Conservation (phyloP, 1,140 invertebrate genomes). For the Tetramorium simillimum region DNA sequence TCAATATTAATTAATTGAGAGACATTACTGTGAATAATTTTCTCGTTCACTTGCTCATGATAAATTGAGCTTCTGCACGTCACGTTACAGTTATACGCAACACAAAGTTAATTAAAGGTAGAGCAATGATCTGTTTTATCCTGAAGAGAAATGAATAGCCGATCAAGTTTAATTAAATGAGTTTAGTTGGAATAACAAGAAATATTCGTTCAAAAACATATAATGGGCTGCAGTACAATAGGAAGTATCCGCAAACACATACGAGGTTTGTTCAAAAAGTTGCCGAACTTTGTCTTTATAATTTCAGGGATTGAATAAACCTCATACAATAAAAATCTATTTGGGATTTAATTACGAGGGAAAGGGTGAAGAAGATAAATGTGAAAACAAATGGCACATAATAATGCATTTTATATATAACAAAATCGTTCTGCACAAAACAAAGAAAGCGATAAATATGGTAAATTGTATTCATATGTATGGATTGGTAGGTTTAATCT, state of each 20-base stretch:
- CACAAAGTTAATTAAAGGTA: slow-evolving; percentile 61
- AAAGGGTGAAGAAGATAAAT: background rate
- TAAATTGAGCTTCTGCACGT: slow-evolving; percentile 35
- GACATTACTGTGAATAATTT: slow-evolving; percentile 9
- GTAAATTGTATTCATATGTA: background rate
- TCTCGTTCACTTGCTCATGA: slow-evolving; percentile 15
- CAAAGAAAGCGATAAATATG: background rate
- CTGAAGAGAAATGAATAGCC: slow-evolving; percentile 40
- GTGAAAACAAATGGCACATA: background rate
- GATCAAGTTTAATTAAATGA: slow-evolving; percentile 55
- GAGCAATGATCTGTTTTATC: slow-evolving; percentile 54
- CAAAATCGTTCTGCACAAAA: background rate
- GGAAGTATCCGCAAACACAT: background rate
- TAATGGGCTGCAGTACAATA: slow-evolving; percentile 3
- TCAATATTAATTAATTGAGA: slow-evolving; percentile 62
- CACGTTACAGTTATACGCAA: slow-evolving; percentile 18
- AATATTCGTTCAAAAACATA: slow-evolving; percentile 16
- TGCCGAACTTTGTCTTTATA: too few relatives aligned
- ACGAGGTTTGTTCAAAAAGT: too few relatives aligned
- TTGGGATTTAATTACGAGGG: slow-evolving; percentile 7
- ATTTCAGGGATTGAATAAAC: too few relatives aligned
- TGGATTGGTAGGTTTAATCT: background rate
- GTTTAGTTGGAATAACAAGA: slow-evolving; percentile 30
- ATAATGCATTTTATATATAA: background rate
- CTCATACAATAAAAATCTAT: slow-evolving; percentile 9